Conservation (phyloP, 2,113 vertebrate genomes). For the Ailurus styani region DNA sequence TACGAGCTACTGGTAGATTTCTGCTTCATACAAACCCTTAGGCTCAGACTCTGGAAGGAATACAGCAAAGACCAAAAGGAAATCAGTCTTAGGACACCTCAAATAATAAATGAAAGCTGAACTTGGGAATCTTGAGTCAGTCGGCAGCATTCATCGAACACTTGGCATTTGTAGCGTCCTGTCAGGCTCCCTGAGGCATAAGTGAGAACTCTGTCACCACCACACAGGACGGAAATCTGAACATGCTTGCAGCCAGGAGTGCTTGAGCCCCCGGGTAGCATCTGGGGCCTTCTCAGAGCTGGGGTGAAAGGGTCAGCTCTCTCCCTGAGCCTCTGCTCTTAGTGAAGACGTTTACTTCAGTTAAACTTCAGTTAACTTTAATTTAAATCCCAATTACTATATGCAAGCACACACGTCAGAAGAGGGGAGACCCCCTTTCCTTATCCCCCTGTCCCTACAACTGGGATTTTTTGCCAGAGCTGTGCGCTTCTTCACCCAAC, state of each 20-base stretch:
- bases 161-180: neutral
- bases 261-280: neutral
- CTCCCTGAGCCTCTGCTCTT: neutral
- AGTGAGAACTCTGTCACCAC: neutral
- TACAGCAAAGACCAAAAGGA: neutral
- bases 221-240: neutral
- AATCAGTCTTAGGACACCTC: neutral
- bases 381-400: neutral
- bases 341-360: neutral
- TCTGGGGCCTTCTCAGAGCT: neutral
- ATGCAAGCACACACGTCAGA: neutral
- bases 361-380: neutral
- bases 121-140: fast-evolving
- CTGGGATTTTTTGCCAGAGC: neutral
- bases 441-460: neutral
- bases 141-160: neutral
- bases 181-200: neutral
- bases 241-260: neutral
- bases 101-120: neutral
- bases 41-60: neutral
- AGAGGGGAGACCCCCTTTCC: neutral
- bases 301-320: neutral
- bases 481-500: neutral
- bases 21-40: neutral
- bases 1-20: neutral